These are phyloP conservation scores for Ahaetulla prasina DNA, from an alignment of 2,113 vertebrate species.

Conservation along the genomic window DNA sequence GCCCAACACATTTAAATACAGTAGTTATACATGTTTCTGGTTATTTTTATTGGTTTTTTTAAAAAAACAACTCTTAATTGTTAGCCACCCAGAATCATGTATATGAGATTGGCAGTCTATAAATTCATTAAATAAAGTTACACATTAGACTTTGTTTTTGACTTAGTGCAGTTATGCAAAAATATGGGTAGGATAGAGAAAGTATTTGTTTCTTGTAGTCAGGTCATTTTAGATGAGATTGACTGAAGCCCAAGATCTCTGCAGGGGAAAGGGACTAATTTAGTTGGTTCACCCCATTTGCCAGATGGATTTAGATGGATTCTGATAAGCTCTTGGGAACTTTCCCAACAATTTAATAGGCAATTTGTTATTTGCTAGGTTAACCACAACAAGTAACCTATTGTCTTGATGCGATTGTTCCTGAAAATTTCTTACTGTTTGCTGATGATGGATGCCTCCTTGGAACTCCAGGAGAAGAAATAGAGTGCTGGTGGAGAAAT, in stretches of 20 bases:
- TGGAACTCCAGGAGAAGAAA: not conserved
- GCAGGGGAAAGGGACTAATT: not conserved
- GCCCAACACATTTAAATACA: no score
- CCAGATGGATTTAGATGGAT: not conserved
- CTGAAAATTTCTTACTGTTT: not conserved
- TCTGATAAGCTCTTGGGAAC: not conserved
- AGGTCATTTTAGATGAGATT: no score
- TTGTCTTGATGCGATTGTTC: not conserved
- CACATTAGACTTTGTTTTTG: not conserved
- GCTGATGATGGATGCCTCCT: not conserved
- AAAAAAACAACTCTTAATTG: not conserved
- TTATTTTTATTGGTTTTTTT: not conserved
- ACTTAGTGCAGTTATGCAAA: not conserved
- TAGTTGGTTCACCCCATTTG: not conserved
- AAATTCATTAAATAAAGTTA: not conserved
- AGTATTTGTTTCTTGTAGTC: no score
- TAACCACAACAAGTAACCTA: not conserved
- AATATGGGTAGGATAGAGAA: no score
- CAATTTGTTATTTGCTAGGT: not conserved
- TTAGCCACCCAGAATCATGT: not conserved
- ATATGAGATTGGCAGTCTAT: not conserved
- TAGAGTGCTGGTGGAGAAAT: not conserved
- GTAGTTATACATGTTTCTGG: not conserved
- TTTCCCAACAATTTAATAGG: not conserved
- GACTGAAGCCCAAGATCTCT: no score